Percentiles rank a stretch among this genome's conserved stretches.
Conservation (phyloP, 2,888 invertebrate genomes). For the Aporophyla lueneburgensis region DNA sequence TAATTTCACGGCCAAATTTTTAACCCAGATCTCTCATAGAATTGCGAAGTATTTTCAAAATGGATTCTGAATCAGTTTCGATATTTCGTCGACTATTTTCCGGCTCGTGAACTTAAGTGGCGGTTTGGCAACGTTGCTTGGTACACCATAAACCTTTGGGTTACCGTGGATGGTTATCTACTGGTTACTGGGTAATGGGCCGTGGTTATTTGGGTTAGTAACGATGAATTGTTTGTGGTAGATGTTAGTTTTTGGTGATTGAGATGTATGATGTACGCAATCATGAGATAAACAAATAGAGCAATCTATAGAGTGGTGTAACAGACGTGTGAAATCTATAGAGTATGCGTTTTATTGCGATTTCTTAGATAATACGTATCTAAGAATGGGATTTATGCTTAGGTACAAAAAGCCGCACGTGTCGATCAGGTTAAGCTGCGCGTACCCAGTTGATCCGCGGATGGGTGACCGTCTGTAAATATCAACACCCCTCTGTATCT, state of each 20-base stretch:
- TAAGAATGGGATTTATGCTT: no score
- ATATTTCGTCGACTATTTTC: conserved; percentile 74
- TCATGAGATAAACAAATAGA: background rate
- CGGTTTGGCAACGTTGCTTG: conserved; percentile 62
- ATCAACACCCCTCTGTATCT: no score
- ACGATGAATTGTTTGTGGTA: conserved; percentile 50
- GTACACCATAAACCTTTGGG: conserved; percentile 69
- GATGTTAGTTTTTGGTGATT: conserved; percentile 9
- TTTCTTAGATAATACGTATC: no score
- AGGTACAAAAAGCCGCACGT: no score
- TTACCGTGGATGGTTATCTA: conserved; percentile 62
- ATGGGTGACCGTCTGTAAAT: no score
- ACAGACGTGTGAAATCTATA: no score
- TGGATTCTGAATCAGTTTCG: conserved; percentile 69
- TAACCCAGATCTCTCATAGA: conserved; percentile 55
- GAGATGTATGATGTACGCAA: conserved; percentile 22
- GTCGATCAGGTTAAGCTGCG: no score
- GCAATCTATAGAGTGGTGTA: no score
- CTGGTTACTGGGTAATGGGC: conserved; percentile 62
- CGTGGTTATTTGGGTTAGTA: conserved; percentile 57
- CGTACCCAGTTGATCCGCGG: no score
- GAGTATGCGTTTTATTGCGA: no score
- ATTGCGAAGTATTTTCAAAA: conserved; percentile 68
- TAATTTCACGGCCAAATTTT: conserved; percentile 61
- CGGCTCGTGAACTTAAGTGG: conserved; percentile 69